Base-by-base conservation (phyloP, 2,797 vertebrate genomes). In the Psittacula echo region DNA sequence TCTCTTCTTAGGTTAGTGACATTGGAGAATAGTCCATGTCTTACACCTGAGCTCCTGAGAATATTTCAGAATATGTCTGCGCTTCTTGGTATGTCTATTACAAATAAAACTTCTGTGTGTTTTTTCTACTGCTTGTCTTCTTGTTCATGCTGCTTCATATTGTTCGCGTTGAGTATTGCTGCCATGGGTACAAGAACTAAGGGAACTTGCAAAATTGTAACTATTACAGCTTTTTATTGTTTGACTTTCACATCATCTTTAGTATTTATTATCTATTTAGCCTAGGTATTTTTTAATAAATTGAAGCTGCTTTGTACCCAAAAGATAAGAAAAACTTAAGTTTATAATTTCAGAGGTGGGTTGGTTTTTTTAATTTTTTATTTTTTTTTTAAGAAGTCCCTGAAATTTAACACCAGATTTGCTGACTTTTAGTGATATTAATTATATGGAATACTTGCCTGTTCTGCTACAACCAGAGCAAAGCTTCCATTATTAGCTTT, bases 51-150 rank as follows among this genome's bases (percentile, higher is more conserved):
- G 95, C 98, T 99, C 77, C 98, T 99, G 93, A 98, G 98, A 97
- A 98, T 99, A 96, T 99, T 99, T 98, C 99, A 99, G 96, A 99
- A 99, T 96, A 99, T 99, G 99, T 98, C 99, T 26, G 97, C 99
- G 64, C 98, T 99, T 97, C 98, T 99, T 81, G 99, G 99, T 99
- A 98, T 98, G 99, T 95, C 39, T 89, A 47, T 77, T 58, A 87
- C 23, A n/a, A 72, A n/a, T 67, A 85, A 84, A 48, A 29, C 78
- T 68, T 70, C 2, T 80, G 14, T 6, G 1, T 0, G n/a, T 44
- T 74, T 94, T 82, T 42, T 21, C 39, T 88, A 7, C 9, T 30
- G 32, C 7, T 13, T 34, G 22, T 39, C 7, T 10, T 34, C 24
- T 30, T 88, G 54, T 80, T 68, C 5, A 7, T 61, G 6, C 30